These are phyloP conservation scores for Aethes cnicana DNA, from an alignment of 2,888 invertebrate genomes.

Conservation along the genomic window DNA sequence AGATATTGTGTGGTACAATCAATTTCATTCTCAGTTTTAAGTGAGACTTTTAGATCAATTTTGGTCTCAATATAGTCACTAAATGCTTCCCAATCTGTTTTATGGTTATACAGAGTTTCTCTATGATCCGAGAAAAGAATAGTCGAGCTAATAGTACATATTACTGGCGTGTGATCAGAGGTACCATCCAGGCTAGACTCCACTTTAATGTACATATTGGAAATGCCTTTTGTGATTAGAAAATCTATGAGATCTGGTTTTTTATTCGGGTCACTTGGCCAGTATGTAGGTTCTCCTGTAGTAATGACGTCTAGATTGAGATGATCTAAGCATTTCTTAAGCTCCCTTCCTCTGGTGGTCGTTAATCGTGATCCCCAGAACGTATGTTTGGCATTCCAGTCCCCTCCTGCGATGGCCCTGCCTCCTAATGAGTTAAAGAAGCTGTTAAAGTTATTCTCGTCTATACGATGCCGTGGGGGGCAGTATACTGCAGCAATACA, in stretches of 20 bases:
- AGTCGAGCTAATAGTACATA: slow-evolving; percentile 13
- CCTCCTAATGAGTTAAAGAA: neutral
- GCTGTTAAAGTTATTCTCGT: neutral
- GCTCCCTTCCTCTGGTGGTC: slow-evolving; percentile 4
- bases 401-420: too few relatives aligned
- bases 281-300: slow-evolving; percentile 13
- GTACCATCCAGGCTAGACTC: slow-evolving; percentile 1
- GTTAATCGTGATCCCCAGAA: slow-evolving; percentile 6
- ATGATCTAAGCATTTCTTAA: neutral
- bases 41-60: too few relatives aligned
- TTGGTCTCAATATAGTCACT: neutral
- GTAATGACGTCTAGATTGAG: neutral
- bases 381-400: neutral
- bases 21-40: neutral
- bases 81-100: neutral
- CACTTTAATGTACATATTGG: neutral
- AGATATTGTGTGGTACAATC: neutral
- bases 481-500: neutral
- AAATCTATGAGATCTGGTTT: slow-evolving; percentile 19
- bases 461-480: neutral
- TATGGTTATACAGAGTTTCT: neutral
- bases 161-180: slow-evolving; percentile 14
- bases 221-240: slow-evolving; percentile 11
- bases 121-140: neutral
- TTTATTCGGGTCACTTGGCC: too few relatives aligned